These are phyloP conservation scores for Pseudotriccus pelzelni DNA, from an alignment of 2,797 vertebrate genomes.

Conservation along the genomic window DNA sequence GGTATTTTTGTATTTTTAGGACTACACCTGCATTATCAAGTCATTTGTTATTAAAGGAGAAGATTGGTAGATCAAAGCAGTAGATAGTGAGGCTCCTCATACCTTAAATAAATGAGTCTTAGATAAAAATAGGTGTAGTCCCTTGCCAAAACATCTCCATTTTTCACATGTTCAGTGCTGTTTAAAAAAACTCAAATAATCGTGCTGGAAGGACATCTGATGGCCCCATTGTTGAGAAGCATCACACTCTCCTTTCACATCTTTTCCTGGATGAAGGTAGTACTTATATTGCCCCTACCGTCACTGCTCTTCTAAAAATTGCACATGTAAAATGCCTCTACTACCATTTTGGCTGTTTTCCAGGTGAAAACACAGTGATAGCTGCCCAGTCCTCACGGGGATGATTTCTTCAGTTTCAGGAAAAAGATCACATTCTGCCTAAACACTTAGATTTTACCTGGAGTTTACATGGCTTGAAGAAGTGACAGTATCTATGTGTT, in stretches of 20 bases:
- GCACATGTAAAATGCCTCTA: neutral
- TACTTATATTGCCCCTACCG: neutral
- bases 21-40: neutral
- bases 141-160: neutral
- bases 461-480: neutral
- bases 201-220: neutral
- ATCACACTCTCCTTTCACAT: neutral
- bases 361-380: neutral
- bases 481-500: neutral
- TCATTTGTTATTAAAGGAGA: neutral
- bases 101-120: neutral
- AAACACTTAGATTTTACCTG: neutral
- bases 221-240: neutral
- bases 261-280: neutral
- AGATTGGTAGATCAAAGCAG: neutral
- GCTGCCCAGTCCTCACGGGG: neutral
- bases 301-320: neutral
- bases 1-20: neutral
- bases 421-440: neutral
- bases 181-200: neutral
- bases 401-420: neutral
- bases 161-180: neutral
- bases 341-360: neutral
- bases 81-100: neutral
- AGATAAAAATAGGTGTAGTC: neutral